phyloP scores from a whole-genome alignment of 2,797 vertebrate species.

The Xenentodon cancila region DNA sequence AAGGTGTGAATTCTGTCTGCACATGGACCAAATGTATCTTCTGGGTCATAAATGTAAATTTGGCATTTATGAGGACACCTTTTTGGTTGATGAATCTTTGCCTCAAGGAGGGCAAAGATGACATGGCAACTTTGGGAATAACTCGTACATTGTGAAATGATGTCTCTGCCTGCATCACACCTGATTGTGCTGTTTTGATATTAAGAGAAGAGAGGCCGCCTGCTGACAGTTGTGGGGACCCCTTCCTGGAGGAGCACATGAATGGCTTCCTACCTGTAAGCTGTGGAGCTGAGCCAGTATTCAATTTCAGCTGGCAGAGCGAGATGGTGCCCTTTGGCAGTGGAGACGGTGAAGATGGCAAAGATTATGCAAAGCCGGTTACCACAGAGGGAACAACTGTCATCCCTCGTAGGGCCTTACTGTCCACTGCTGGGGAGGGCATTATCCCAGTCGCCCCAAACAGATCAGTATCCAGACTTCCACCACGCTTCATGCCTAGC shows the following conservation, averaged over 20 bases:
- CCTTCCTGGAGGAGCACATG: constrained; percentile 57
- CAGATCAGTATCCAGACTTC: constrained; percentile 40
- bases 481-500: constrained; percentile 62
- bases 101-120: constrained; percentile 74
- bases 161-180: constrained; percentile 58
- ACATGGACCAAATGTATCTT: constrained; percentile 41
- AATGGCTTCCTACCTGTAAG: constrained; percentile 69
- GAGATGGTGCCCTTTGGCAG: constrained; percentile 47
- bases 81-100: constrained; percentile 76
- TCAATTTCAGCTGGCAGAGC: constrained; percentile 73
- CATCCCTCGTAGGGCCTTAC: constrained; percentile 35
- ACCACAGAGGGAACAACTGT: constrained; percentile 27
- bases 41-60: constrained; percentile 79
- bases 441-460: constrained; percentile 42
- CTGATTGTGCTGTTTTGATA: constrained; percentile 79
- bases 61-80: constrained; percentile 74
- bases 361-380: not conserved
- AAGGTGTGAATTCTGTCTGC: constrained; percentile 58
- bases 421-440: constrained; percentile 42
- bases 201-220: constrained; percentile 74
- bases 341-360: constrained; percentile 43
- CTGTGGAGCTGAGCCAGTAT: constrained; percentile 73
- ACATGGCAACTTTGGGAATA: constrained; percentile 64
- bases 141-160: constrained; percentile 38
- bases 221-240: constrained; percentile 74